Conservation (phyloP, 1,140 invertebrate species). For the Portunus trituberculatus region DNA sequence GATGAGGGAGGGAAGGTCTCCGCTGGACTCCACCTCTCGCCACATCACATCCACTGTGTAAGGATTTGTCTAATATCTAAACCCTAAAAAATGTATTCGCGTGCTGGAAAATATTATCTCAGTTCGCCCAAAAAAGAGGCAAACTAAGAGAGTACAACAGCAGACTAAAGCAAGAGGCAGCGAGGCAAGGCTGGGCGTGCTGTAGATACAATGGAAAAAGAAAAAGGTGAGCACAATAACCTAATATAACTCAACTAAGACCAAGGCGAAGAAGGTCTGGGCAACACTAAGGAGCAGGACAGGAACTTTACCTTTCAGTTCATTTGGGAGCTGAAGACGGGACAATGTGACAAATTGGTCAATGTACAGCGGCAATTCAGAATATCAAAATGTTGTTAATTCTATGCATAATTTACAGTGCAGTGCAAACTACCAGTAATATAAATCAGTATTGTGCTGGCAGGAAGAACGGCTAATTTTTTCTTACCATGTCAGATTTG, state of each 20-base stretch:
- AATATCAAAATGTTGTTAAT: neutral
- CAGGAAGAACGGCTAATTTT: neutral
- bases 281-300: conserved; percentile 33
- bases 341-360: conserved; percentile 43
- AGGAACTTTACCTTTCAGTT: conserved; percentile 67
- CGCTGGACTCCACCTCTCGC: neutral
- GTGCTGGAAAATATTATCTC: neutral
- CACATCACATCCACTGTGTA: neutral
- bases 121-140: neutral
- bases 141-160: neutral
- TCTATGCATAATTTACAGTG: conserved; percentile 49
- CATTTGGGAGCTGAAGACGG: conserved; percentile 66
- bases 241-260: neutral
- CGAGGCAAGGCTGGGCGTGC: conserved; percentile 22
- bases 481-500: too few species aligned
- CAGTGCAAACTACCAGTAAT: conserved; percentile 45
- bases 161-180: neutral
- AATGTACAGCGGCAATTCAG: conserved; percentile 45
- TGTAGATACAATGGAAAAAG: neutral
- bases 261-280: neutral
- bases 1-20: conserved; percentile 15
- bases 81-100: neutral
- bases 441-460: neutral
- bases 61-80: neutral
- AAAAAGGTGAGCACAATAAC: neutral